These are phyloP conservation scores for Pangasius macronema DNA, from an alignment of 2,797 vertebrate genomes.

Conservation along the genomic window DNA sequence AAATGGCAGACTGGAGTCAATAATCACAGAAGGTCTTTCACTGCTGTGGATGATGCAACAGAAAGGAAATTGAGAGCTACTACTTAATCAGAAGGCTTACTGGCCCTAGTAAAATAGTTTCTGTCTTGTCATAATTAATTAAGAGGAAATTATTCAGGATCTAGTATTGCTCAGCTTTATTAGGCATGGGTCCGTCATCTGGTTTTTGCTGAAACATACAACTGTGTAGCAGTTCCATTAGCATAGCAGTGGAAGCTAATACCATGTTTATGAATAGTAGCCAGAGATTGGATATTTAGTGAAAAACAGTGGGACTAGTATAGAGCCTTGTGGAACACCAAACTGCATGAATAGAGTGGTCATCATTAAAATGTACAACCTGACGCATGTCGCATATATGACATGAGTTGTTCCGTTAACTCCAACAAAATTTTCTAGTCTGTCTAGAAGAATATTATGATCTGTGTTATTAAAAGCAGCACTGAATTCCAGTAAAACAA, in stretches of 20 bases:
- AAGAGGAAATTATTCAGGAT: neutral
- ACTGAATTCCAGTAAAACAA: neutral
- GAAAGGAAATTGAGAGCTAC: neutral
- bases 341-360: neutral
- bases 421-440: neutral
- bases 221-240: neutral
- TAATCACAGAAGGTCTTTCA: conserved; percentile 1
- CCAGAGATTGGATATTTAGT: neutral
- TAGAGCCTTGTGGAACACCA: neutral
- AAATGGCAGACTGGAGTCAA: neutral
- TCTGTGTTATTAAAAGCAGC: neutral
- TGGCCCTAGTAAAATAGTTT: neutral
- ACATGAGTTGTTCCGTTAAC: neutral
- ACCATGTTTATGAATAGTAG: neutral
- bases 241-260: neutral
- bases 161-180: neutral
- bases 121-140: conserved; percentile 14
- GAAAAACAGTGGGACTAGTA: neutral
- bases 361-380: neutral
- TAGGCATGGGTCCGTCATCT: neutral
- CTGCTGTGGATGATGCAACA: conserved; percentile 20
- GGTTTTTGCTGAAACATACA: neutral
- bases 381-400: neutral
- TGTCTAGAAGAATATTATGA: neutral
- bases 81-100: conserved; percentile 9